A percentile compares a stretch with the other conserved stretches of the same genome.
Conservation (phyloP, 2,113 vertebrate species). For the Chloropsis hardwickii region DNA sequence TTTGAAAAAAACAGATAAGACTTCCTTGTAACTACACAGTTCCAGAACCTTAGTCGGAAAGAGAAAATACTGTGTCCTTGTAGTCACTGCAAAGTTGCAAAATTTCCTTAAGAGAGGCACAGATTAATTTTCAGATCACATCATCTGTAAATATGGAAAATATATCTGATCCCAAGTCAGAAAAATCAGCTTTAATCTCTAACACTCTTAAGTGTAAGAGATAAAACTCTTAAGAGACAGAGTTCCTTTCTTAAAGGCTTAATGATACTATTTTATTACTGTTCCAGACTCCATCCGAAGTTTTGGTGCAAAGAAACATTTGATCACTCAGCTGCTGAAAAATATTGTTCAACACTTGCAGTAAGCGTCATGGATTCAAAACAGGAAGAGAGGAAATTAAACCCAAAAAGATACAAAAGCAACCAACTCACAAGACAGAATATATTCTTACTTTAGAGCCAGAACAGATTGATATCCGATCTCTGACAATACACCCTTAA, state of each 20-base stretch:
- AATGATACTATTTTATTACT: neutral
- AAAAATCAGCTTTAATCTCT: neutral
- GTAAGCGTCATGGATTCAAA: neutral
- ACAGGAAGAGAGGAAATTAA: neutral
- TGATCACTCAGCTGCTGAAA: neutral
- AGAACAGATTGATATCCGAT: neutral
- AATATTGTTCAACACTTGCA: neutral
- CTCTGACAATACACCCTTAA: neutral
- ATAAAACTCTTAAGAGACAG: neutral
- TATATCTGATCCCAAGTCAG: neutral
- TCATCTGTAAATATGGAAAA: neutral
- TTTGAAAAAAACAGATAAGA: neutral
- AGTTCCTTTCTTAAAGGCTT: neutral
- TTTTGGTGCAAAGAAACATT: neutral
- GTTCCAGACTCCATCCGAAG: neutral
- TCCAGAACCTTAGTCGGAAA: neutral
- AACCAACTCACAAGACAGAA: neutral
- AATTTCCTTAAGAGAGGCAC: neutral
- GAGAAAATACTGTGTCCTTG: neutral
- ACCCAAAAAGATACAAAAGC: neutral
- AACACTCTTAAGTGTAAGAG: neutral
- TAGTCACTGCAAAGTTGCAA: neutral
- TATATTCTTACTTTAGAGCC: neutral
- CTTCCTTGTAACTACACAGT: neutral
- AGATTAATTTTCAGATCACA: neutral